A percentile compares a stretch with the other conserved stretches of the same genome.
Conservation (phyloP, 2,888 invertebrate genomes). For the Lordiphosa fenestrarum region DNA sequence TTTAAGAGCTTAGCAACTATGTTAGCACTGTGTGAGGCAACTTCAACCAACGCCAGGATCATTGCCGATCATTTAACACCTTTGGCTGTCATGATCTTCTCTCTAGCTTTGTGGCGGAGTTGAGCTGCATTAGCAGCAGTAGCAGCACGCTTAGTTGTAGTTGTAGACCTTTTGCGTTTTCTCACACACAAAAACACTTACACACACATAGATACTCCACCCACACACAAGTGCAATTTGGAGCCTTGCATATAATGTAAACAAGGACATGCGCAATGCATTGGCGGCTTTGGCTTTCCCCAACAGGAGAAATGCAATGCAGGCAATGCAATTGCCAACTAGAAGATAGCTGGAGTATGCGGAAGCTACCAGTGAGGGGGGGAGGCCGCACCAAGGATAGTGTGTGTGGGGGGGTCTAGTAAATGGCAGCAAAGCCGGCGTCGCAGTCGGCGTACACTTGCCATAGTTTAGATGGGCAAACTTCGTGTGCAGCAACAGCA, state of each 20-base stretch:
- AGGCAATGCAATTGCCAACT: constrained; percentile 69
- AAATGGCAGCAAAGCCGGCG: constrained; percentile 27
- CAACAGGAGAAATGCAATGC: constrained; percentile 67
- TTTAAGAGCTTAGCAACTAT: too few relatives aligned
- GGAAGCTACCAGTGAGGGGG: constrained; percentile 9
- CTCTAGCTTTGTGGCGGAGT: not conserved
- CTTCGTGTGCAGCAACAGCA: constrained; percentile 24
- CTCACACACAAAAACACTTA: constrained; percentile 32
- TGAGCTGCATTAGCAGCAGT: constrained; percentile 16
- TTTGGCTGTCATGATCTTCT: not conserved
- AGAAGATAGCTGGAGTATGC: constrained; percentile 53
- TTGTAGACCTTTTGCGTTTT: constrained; percentile 69
- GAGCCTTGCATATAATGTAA: constrained; percentile 65
- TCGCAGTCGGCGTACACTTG: constrained; percentile 60
- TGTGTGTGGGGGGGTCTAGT: constrained; percentile 19
- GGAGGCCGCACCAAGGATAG: not conserved
- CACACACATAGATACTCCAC: constrained; percentile 15
- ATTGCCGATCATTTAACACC: too few relatives aligned
- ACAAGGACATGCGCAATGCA: constrained; percentile 69
- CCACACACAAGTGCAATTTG: constrained; percentile 31
- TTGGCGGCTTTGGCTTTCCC: constrained; percentile 49
- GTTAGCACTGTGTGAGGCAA: too few relatives aligned
- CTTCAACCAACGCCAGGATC: too few relatives aligned
- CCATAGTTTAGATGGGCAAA: constrained; percentile 69
- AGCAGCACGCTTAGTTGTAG: constrained; percentile 56